Evolutionary conservation across 1,140 invertebrate genomes (phyloP), one percentile per base, ranked within the genome.

Genomic region (Metopolophium dirhodum): DNA sequence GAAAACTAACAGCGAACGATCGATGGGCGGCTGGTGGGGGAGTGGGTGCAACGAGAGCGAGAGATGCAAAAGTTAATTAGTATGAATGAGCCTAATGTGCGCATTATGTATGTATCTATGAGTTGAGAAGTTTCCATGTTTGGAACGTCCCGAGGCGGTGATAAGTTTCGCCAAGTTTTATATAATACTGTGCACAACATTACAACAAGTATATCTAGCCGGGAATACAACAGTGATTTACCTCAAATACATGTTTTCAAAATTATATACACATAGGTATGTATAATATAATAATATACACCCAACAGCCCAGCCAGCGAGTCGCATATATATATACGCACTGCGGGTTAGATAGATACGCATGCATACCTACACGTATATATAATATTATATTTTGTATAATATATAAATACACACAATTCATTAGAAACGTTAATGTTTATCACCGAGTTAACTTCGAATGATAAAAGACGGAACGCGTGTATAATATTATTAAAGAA

Each of bases 111-210:
- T 47, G 30, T 86, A 86, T 82, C 35, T 41, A 37, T 54, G 77
- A 54, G 91, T 61, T 57, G 57, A 85, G 91, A 90, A 90, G 54
- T 90, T 61, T 90, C 54, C 88, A 7, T 85, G 68, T 92, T 92
- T 51, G 49, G 30, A 61, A 26, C 77, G 49, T 92, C 90, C 68
- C 61, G 47, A 30, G 68, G 91, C 77, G 82, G 35, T 54, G 77
- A 85, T 92, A 92, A 92, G 91, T 92, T 92, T 83, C 26, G 47
- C 26, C 68, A 85, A 92, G 47, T 92, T 92, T 85, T 92, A 51
- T 92, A 47, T 92, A 49, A 61, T 90, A 45, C 35, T 61, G 57
- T 35, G 9, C n/a, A 54, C n/a, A 35, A 35, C 7, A n/a, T 35
- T 41, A 61, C 1, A 37, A 54, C 51, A 37, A 90, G 35, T 57